These are phyloP conservation scores for Pseudotriccus pelzelni DNA, from an alignment of 2,797 vertebrate genomes.

Conservation along the genomic window DNA sequence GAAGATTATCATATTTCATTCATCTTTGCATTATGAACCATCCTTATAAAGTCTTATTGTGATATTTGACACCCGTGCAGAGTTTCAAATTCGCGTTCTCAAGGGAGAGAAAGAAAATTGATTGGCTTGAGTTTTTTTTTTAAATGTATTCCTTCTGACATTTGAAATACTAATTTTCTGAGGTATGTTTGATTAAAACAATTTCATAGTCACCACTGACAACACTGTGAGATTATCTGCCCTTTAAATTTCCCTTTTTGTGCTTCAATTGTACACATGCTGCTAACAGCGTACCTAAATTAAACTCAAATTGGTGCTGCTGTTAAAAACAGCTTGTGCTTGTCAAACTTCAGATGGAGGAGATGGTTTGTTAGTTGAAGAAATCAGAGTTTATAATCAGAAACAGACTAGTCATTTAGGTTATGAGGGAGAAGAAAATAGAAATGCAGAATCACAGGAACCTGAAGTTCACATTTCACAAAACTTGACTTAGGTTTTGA, in stretches of 20 bases:
- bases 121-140: not conserved
- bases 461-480: not conserved
- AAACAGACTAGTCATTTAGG: not conserved
- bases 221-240: not conserved
- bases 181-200: not conserved
- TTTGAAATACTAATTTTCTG: not conserved
- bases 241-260: not conserved
- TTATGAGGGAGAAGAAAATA: not conserved
- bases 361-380: not conserved
- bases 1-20: not conserved
- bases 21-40: too few species aligned
- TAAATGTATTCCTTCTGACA: not conserved
- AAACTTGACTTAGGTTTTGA: not conserved
- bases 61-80: not conserved
- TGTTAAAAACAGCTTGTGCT: not conserved
- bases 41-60: not conserved
- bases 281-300: not conserved
- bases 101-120: not conserved
- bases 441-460: not conserved
- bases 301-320: not conserved
- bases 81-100: not conserved
- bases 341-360: not conserved
- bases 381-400: not conserved
- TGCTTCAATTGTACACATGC: not conserved
- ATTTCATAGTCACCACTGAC: not conserved